These are phyloP conservation scores for Cassiopea xamachana DNA, from an alignment of 30 jellyfish, hydroid and myxozoan genomes.

Conservation along the genomic window DNA sequence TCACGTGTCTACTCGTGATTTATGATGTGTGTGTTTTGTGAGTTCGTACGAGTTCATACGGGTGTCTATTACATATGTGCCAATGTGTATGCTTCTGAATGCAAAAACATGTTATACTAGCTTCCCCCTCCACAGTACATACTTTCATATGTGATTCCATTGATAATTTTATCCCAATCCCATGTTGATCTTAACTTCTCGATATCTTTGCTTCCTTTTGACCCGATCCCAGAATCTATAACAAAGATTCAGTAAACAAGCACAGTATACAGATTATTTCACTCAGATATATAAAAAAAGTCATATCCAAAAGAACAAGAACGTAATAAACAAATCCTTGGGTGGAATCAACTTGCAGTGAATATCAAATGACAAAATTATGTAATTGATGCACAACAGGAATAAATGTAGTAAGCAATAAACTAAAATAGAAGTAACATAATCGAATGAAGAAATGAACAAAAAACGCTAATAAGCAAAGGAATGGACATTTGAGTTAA, in stretches of 20 bases:
- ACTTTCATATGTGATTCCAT: conserved; percentile 56
- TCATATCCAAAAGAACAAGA: not conserved
- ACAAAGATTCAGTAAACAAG: not conserved
- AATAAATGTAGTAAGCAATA: no score
- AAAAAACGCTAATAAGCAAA: no score
- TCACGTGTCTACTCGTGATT: no score
- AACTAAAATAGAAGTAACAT: no score
- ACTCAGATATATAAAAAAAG: not conserved
- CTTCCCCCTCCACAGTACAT: not conserved
- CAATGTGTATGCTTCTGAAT: not conserved
- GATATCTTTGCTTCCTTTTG: conserved; percentile 49
- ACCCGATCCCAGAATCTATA: conserved; percentile 35
- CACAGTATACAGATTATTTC: not conserved
- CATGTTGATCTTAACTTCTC: conserved; percentile 56
- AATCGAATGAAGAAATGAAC: no score
- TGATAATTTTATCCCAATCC: conserved; percentile 64
- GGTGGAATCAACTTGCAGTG: no score
- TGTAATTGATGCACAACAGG: no score
- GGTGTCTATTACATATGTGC: not conserved
- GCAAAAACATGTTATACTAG: not conserved
- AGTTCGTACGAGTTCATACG: not conserved
- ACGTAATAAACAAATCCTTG: not conserved
- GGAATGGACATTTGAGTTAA: no score
- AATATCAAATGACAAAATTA: no score
- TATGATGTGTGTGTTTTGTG: no score